These are phyloP conservation scores for Acrossocheilus fasciatus DNA, from an alignment of 2,797 vertebrate species.

Conservation along the genomic window DNA sequence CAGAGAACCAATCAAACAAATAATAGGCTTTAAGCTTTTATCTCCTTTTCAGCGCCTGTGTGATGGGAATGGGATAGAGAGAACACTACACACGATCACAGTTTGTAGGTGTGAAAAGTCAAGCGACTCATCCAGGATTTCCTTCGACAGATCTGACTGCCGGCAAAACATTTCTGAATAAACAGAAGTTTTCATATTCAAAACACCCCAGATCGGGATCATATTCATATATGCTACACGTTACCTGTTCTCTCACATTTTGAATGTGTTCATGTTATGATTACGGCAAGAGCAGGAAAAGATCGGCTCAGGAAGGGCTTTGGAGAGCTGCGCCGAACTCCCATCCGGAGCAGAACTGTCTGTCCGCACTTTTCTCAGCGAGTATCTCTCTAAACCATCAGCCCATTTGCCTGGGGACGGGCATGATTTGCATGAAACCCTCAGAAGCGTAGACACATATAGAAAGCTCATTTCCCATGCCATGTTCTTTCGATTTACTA, in stretches of 20 bases:
- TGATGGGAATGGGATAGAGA: constrained; percentile 1
- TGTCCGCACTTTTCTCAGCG: constrained; percentile 18
- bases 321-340: neutral
- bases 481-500: neutral
- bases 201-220: neutral
- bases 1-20: constrained; percentile 12
- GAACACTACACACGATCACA: constrained; percentile 5
- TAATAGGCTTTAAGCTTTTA: neutral
- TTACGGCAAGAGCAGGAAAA: constrained; percentile 31
- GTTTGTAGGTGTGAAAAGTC: neutral
- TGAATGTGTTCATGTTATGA: neutral
- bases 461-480: constrained; percentile 23
- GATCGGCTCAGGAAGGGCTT: constrained; percentile 18
- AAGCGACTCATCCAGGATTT: constrained; percentile 26
- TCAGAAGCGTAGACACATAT: neutral
- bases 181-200: neutral
- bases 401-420: constrained; percentile 45
- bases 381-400: constrained; percentile 26
- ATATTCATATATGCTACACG: neutral
- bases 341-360: neutral
- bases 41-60: neutral
- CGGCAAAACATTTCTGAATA: constrained; percentile 29
- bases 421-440: constrained; percentile 24
- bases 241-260: neutral
- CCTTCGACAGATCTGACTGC: neutral